Conservation (phyloP, 2,113 vertebrate genomes). For the Stegostoma tigrinum region DNA sequence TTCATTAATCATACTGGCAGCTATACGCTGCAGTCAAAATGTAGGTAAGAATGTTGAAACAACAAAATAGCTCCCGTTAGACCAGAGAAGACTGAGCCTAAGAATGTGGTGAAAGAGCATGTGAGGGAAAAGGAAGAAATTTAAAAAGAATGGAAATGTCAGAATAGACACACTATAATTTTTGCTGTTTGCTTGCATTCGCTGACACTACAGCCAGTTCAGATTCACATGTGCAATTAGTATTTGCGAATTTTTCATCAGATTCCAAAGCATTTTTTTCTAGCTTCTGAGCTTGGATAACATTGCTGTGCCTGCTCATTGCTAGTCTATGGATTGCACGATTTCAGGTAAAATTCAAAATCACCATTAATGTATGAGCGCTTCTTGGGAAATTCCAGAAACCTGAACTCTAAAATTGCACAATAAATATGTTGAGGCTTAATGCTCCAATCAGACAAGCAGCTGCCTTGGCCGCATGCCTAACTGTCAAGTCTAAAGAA, state of each 20-base stretch:
- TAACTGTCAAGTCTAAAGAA: neutral
- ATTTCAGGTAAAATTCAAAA: neutral
- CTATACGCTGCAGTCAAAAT: neutral
- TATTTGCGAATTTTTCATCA: neutral
- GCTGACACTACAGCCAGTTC: neutral
- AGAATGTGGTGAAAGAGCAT: neutral
- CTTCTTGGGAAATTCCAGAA: slow-evolving; percentile 21
- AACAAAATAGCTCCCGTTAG: neutral
- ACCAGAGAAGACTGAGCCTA: neutral
- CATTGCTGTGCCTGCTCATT: neutral
- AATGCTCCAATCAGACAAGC: neutral
- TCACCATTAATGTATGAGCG: neutral
- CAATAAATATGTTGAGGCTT: neutral
- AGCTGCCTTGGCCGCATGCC: neutral
- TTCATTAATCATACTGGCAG: neutral
- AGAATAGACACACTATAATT: too few relatives aligned
- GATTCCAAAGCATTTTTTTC: neutral
- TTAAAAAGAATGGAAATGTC: neutral
- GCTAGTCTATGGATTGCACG: neutral
- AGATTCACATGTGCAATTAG: neutral
- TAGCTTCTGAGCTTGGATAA: neutral
- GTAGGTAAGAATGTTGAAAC: neutral
- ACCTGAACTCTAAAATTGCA: neutral
- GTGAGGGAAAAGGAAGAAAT: neutral
- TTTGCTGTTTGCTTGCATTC: neutral